These are phyloP conservation scores for Aplochiton taeniatus DNA, from an alignment of 2,797 vertebrate genomes.

Conservation along the genomic window DNA sequence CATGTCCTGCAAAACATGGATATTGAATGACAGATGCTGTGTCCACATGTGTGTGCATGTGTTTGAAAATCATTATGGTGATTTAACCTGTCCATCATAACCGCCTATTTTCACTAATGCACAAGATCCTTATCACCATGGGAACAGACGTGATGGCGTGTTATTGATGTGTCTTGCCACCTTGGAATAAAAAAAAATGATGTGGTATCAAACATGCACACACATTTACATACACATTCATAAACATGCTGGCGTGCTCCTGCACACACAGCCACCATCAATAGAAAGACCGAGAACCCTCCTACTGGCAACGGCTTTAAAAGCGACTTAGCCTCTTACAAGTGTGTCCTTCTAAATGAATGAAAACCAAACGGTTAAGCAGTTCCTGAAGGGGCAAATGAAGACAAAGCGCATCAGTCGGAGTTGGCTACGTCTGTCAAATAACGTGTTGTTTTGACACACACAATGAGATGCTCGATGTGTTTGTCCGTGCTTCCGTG, in stretches of 20 bases:
- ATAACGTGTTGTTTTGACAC: no score
- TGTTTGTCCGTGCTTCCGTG: no score
- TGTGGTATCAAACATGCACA: conserved; percentile 2
- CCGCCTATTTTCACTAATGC: conserved; percentile 51
- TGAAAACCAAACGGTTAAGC: conserved; percentile 1
- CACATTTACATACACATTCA: conserved; percentile 10
- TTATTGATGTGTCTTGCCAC: conserved; percentile 47
- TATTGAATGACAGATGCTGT: neutral
- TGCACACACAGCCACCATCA: neutral
- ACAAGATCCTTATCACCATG: conserved; percentile 47
- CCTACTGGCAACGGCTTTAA: no score
- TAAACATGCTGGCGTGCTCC: neutral
- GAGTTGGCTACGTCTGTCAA: no score
- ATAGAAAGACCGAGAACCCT: no score
- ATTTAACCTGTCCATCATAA: conserved; percentile 42
- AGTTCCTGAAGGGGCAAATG: conserved; percentile 45
- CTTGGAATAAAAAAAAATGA: conserved; percentile 44
- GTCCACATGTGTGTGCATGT: neutral
- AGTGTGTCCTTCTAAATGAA: conserved; percentile 56
- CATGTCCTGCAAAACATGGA: no score
- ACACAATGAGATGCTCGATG: no score
- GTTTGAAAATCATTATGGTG: neutral
- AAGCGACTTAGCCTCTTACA: conserved; percentile 40
- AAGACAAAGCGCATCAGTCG: conserved; percentile 33
- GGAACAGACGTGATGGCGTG: conserved; percentile 50